A percentile compares a stretch with the other conserved stretches of the same genome.
These are phyloP conservation scores for Cepphus grylle DNA, from an alignment of 2,113 vertebrate genomes.

Conservation along the genomic window DNA sequence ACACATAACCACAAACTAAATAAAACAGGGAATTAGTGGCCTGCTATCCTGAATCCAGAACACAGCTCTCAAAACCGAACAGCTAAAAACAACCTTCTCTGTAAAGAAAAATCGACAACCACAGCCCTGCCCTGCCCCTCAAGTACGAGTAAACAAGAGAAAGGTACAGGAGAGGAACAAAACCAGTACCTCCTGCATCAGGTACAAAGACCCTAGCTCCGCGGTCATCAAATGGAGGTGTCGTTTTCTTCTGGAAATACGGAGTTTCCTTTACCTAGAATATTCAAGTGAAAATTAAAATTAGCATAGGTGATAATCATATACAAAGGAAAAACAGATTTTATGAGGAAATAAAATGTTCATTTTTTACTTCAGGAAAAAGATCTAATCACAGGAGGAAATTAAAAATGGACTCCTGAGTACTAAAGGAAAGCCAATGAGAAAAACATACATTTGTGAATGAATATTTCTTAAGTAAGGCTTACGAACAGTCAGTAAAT, in stretches of 20 bases:
- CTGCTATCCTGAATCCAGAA: background rate
- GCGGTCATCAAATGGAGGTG: constrained; percentile 87
- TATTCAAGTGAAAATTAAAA: background rate
- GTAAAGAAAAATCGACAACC: background rate
- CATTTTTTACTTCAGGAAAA: background rate
- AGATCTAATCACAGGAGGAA: background rate
- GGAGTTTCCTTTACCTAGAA: constrained; percentile 87
- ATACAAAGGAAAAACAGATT: background rate
- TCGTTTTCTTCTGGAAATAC: constrained; percentile 92
- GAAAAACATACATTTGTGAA: background rate
- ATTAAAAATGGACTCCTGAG: background rate
- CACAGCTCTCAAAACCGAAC: background rate
- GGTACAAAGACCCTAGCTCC: constrained; percentile 79
- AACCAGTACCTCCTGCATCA: constrained; percentile 77
- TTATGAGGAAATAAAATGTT: background rate
- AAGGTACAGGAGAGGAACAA: background rate
- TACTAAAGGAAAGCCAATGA: background rate
- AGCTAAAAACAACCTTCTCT: background rate
- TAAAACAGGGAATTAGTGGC: background rate
- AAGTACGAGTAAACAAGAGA: background rate
- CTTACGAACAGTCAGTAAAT: background rate
- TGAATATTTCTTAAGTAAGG: background rate
- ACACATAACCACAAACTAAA: background rate
- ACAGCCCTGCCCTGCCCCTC: background rate
- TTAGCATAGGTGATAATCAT: background rate